Base-by-base conservation (phyloP, 2,113 vertebrate species). In the Morone chrysops region DNA sequence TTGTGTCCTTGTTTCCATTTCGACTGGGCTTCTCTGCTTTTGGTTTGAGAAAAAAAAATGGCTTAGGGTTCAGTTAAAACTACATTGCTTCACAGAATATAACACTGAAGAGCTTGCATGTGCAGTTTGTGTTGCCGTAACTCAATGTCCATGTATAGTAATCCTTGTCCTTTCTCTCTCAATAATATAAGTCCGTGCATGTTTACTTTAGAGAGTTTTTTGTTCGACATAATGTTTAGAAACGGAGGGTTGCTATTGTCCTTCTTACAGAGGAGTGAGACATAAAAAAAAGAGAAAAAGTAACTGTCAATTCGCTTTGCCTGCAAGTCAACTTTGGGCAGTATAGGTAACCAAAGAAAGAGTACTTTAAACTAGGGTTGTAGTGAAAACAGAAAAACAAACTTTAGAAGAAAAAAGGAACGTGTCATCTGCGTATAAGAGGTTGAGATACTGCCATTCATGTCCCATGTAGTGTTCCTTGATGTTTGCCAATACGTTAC, bases 401-500 rank as follows among this genome's bases (percentile, higher is more conserved):
- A 73, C 22, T 53, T 75, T 70, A 77, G 51, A 87, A 76, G 82
- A 87, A 90, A 83, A 87, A 85, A 80, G 78, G 85, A 92, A 82
- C 20, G 86, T 84, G 86, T 85, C 84, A 87, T 89, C 76, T 89
- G 84, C 90, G 62, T 93, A 84, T 89, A 94, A 90, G 90, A 95
- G 93, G 92, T 92, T 87, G 88, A 95, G 91, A 95, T 95, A 96
- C 95, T 96, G 95, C 95, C 95, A 95, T 92, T 89, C 94, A 95
- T 94, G 72, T 83, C 84, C 84, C 92, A 95, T 93, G 74, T 95
- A 96, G 95, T 95, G 94, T 90, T 92, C 93, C 91, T 95, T 93
- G 94, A 95, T 94, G 94, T 97, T 96, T 96, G 95, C 94, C 94
- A 87, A 95, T 91, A 90, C 84, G 91, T 96, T 94, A 96, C 94